Percentiles rank a stretch among this genome's conserved stretches.
Conservation (phyloP, 2,888 invertebrate species). For the Ganaspis brasiliensis region DNA sequence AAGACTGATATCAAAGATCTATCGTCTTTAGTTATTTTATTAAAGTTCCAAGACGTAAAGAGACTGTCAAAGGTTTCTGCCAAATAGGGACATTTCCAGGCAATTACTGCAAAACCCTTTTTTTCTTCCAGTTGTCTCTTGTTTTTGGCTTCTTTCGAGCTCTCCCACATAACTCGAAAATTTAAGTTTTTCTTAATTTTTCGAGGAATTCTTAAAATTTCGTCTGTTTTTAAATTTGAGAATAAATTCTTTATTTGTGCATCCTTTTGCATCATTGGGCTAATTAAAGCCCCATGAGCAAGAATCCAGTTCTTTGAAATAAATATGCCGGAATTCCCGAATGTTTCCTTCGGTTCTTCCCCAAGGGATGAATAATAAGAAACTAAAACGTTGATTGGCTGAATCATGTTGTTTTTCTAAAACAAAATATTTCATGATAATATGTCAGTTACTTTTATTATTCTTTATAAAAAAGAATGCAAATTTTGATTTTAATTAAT, state of each 20-base stretch:
- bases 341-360: conserved; percentile 63
- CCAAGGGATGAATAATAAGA: conserved; percentile 80
- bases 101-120: conserved; percentile 81
- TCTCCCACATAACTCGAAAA: conserved; percentile 58
- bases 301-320: conserved; percentile 83
- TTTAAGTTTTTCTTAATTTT: conserved; percentile 47
- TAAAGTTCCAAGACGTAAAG: conserved; percentile 82
- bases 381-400: conserved; percentile 82
- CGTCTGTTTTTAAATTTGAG: conserved; percentile 53
- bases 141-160: conserved; percentile 56
- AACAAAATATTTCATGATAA: neutral
- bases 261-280: conserved; percentile 75
- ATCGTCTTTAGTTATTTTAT: conserved; percentile 80
- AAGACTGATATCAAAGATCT: conserved; percentile 82
- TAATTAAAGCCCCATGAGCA: conserved; percentile 82
- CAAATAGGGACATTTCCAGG: conserved; percentile 83
- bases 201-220: conserved; percentile 59
- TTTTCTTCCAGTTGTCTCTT: conserved; percentile 78
- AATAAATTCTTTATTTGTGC: conserved; percentile 49
- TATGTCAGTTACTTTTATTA: too few species aligned
- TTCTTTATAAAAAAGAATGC: too few species aligned
- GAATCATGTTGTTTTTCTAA: conserved; percentile 74
- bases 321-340: conserved; percentile 82
- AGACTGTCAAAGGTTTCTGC: conserved; percentile 81
- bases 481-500: too few species aligned